Percentiles rank a stretch among this genome's conserved stretches.
Conservation (phyloP, 2,888 invertebrate species). For the Bugula neritina region DNA sequence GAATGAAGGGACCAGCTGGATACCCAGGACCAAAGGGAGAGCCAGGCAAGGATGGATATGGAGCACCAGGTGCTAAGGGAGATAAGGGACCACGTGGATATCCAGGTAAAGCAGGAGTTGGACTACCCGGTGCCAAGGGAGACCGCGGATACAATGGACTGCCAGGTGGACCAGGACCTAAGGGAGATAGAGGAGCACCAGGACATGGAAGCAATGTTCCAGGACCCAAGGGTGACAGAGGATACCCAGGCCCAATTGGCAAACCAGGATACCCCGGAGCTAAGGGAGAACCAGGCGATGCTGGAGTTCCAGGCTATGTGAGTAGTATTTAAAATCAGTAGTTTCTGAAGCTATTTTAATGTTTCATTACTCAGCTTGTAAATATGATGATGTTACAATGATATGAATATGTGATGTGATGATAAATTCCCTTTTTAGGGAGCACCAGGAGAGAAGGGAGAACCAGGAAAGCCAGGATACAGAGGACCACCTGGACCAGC, state of each 20-base stretch:
- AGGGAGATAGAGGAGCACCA: conserved; percentile 18
- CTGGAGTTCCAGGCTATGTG: conserved; percentile 6
- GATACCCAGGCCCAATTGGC: background rate
- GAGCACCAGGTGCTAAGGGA: conserved; percentile 3
- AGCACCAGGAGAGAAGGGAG: conserved; percentile 6
- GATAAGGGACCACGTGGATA: background rate
- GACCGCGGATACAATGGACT: background rate
- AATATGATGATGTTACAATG: background rate
- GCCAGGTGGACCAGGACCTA: conserved; percentile 14
- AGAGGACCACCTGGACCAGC: background rate
- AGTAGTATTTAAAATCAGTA: too few species aligned
- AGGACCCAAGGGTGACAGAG: conserved; percentile 17
- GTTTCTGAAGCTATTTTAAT: too few species aligned
- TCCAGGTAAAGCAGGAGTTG: background rate
- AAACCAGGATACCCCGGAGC: background rate
- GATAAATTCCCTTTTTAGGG: conserved; percentile 19
- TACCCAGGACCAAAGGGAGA: background rate
- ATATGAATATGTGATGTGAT: too few species aligned
- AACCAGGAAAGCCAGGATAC: conserved; percentile 9
- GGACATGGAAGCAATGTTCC: conserved; percentile 9
- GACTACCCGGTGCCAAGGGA: conserved; percentile 11
- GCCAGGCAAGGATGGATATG: conserved; percentile 17
- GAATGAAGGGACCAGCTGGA: background rate
- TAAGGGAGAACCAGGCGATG: conserved; percentile 15
- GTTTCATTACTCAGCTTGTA: background rate